A percentile compares a stretch with the other conserved stretches of the same genome.
Conservation (phyloP, 2,888 invertebrate species). For the Camptogramma bilineatum region DNA sequence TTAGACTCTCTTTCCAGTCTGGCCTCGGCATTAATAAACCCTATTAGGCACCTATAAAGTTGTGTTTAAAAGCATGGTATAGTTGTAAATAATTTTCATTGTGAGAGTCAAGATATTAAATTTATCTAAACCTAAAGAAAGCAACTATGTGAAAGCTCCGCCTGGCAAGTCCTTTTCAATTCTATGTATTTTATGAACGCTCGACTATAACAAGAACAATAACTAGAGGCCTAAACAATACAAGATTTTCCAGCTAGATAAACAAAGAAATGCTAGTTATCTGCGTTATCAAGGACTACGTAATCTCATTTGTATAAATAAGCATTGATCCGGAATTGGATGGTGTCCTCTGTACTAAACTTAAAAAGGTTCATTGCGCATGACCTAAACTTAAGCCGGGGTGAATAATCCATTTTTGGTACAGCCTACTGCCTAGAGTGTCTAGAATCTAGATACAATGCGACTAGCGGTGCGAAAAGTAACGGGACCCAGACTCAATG, state of each 20-base stretch:
- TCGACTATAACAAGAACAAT: not conserved
- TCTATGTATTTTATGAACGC: not conserved
- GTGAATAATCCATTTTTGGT: constrained; percentile 58
- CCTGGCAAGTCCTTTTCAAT: not conserved
- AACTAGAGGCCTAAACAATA: not conserved
- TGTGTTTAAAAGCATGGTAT: not conserved
- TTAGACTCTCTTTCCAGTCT: constrained; percentile 54
- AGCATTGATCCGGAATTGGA: constrained; percentile 49
- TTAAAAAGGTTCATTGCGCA: constrained; percentile 63
- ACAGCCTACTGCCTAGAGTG: constrained; percentile 26
- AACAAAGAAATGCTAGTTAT: constrained; percentile 10
- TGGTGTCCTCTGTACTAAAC: constrained; percentile 56
- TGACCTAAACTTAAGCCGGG: constrained; percentile 58
- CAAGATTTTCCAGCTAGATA: not conserved
- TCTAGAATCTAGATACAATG: constrained; percentile 26
- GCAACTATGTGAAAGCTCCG: not conserved
- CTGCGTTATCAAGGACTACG: constrained; percentile 6
- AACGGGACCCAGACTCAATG: constrained; percentile 56
- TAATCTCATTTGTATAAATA: constrained; percentile 21
- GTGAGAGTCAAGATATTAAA: not conserved
- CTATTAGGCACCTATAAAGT: constrained; percentile 19
- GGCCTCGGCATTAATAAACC: constrained; percentile 46
- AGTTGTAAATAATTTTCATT: not conserved
- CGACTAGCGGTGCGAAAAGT: constrained; percentile 50
- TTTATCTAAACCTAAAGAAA: not conserved